Evolutionary conservation across 2,888 invertebrate species (phyloP).

Genomic region (Cheilosia urbana): DNA sequence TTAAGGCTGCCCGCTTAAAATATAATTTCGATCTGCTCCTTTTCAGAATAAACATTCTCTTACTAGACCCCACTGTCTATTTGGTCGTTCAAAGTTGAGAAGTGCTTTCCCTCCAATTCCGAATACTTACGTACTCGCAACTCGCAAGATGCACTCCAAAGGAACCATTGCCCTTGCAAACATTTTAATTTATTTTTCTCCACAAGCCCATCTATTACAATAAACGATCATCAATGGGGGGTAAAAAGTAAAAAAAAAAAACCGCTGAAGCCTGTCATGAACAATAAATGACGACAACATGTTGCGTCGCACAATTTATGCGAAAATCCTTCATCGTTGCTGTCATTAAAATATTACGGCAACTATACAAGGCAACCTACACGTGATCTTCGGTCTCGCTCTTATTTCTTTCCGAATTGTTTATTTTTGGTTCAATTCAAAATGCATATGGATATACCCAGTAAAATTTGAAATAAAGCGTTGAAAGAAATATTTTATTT

Average conservation of each 20-base stretch:
- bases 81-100: neutral
- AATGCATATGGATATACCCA: conserved; percentile 14
- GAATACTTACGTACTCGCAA: neutral
- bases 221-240: conserved; percentile 27
- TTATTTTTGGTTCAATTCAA: conserved; percentile 21
- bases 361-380: conserved; percentile 23
- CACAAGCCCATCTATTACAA: conserved; percentile 28
- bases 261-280: conserved; percentile 18
- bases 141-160: conserved; percentile 2
- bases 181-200: conserved; percentile 10
- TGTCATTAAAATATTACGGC: conserved; percentile 24
- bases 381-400: conserved; percentile 15
- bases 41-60: no score
- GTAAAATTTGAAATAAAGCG: neutral
- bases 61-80: neutral
- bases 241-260: neutral
- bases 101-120: neutral
- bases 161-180: conserved; percentile 1
- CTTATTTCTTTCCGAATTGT: neutral
- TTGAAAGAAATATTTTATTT: conserved; percentile 3
- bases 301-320: conserved; percentile 38
- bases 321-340: conserved; percentile 43
- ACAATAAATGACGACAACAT: conserved; percentile 53
- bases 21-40: no score
- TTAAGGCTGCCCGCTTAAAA: no score